Conservation (phyloP, 2,797 vertebrate species). For the Microctenopoma stevenorrisi region DNA sequence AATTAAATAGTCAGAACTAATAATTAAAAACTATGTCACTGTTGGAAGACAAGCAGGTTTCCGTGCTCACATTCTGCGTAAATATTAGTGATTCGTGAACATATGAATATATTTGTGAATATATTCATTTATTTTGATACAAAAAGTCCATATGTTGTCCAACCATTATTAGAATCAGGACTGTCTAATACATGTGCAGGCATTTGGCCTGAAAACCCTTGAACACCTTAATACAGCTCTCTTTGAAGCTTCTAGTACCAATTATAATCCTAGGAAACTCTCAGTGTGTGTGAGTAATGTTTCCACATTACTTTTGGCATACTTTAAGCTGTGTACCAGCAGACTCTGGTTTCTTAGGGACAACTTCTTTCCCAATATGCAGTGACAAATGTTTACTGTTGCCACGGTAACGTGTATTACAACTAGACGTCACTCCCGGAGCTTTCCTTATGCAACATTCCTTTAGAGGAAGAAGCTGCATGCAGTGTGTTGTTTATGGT, state of each 20-base stretch:
- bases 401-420: constrained; percentile 13
- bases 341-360: constrained; percentile 26
- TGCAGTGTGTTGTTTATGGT: background rate
- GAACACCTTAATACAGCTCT: background rate
- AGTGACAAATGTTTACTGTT: constrained; percentile 60
- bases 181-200: background rate
- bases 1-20: background rate
- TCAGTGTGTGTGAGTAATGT: constrained; percentile 32
- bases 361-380: constrained; percentile 51
- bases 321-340: constrained; percentile 48
- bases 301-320: constrained; percentile 64
- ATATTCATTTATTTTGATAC: background rate
- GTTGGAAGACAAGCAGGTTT: background rate
- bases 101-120: too few species aligned
- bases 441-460: constrained; percentile 36
- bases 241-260: constrained; percentile 31
- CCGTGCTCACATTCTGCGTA: background rate
- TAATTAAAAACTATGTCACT: background rate
- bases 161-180: background rate
- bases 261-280: constrained; percentile 7
- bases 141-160: background rate
- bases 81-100: background rate
- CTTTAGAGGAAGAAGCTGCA: constrained; percentile 23
- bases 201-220: background rate
- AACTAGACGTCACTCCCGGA: constrained; percentile 35